Base-by-base conservation (phyloP, 2,888 invertebrate genomes). In the Anticlea derivata region DNA sequence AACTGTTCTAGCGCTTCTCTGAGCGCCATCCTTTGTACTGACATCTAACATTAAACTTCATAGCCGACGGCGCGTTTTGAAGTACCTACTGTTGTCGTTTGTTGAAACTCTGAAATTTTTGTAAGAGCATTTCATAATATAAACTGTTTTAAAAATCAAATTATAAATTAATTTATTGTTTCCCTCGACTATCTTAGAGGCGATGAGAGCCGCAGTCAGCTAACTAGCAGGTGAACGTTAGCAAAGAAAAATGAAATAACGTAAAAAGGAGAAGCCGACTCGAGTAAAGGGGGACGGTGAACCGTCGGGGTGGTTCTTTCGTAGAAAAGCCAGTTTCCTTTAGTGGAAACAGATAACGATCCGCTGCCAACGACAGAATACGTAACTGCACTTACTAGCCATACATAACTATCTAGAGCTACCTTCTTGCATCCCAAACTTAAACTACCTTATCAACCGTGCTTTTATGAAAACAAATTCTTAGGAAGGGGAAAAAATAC, bases 281-380 rank as follows among this genome's bases (percentile, higher is more conserved):
- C 67, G 74, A 68, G 78, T 55, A 77, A 73, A 73, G 70, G 77
- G 77, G 77, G 79, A 69, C 66, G 74, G 65, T 63, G 75, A 71
- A 75, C 78, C 76, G 73, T 67, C 68, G 79, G 85, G 86, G 87
- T 75, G 86, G 83, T 82, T 86, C 85, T 82, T 86, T 86, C 83
- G 81, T 79, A 75, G 83, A 83, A 84, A 87, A 88, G 85, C 80
- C 87, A 87, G 89, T 87, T 88, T 88, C 83, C 87, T 89, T 90
- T 85, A 86, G 83, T 90, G 82, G 87, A 87, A 89, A 89, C 86
- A 89, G 90, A 89, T 90, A 89, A 90, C 89, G 89, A 90, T 89
- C 88, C 87, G 74, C 79, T 83, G 83, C 85, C 83, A 85, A 83
- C 89, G 86, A 86, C 86, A 80, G 88, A 88, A 89, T 87, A 87